Percentiles rank a stretch among this genome's conserved stretches.
These are phyloP conservation scores for Bufo gargarizans DNA, from an alignment of 2,113 vertebrate genomes.

Conservation along the genomic window DNA sequence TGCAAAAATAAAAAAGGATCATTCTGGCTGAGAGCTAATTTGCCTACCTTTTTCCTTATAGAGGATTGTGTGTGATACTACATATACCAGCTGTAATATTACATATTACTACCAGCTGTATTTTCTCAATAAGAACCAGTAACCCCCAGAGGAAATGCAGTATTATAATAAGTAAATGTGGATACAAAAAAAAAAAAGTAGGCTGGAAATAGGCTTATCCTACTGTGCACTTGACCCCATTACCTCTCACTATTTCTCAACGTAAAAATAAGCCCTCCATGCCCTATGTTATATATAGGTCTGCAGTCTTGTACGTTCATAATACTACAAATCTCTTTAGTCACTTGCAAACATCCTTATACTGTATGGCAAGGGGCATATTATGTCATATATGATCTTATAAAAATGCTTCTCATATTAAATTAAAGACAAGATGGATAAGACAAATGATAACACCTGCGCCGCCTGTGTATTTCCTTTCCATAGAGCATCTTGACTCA, in stretches of 20 bases:
- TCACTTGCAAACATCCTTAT: conserved; percentile 24
- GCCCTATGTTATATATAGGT: neutral
- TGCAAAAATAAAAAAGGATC: no score
- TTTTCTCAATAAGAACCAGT: no score
- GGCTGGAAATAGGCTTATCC: neutral
- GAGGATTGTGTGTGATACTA: no score
- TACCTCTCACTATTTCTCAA: neutral
- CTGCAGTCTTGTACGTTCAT: neutral
- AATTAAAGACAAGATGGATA: conserved; percentile 18
- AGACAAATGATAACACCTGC: neutral
- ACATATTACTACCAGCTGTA: no score
- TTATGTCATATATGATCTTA: conserved; percentile 13
- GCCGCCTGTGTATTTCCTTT: conserved; percentile 10
- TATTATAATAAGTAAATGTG: neutral
- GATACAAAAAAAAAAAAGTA: neutral
- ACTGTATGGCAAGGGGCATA: neutral
- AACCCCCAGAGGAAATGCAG: neutral
- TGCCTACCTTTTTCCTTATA: no score
- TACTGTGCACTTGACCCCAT: neutral
- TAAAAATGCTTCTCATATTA: conserved; percentile 9
- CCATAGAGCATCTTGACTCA: neutral
- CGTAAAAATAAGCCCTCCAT: neutral
- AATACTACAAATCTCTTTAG: conserved; percentile 3
- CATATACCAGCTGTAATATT: no score
- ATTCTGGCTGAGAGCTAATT: no score